Evolutionary conservation across 2,797 vertebrate species (phyloP), one percentile per base, ranked within the genome.

Genomic region (Anas bernieri): DNA sequence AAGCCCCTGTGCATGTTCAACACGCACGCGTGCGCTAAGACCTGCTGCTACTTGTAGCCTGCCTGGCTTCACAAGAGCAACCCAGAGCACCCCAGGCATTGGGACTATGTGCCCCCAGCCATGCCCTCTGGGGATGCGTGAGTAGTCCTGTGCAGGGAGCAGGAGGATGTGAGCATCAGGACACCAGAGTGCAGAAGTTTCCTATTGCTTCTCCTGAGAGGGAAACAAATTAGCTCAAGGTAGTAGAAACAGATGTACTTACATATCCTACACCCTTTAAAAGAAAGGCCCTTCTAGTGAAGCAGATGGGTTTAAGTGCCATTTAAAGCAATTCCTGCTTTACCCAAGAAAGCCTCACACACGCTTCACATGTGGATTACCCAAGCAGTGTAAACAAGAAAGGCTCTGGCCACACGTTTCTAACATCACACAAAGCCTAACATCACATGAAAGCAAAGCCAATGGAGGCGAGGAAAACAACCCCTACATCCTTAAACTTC

Each of bases 291-390:
- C 79, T 96, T 91, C 90, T 85, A 95, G 88, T 82, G 93, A 94
- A 91, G 80, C 74, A 95, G 93, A 95, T 96, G 84, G 85, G 76
- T 43, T 92, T 68, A 74, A 86, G 83, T 93, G 88, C 90, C 96
- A 94, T 93, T 97, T 97, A 96, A 96, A 95, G 91, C 74, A 66
- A 83, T 46, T 70, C 56, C 83, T 92, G 88, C 81, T 92, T 95
- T 54, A 75, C 79, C 96, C 62, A 82, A 86, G 88, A 84, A 92
- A 94, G 81, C 83, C 92, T 94, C 80, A 79, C 69, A 79, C 92
- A 87, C 96, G 68, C 61, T 84, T 90, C 79, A 73, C 76, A 86
- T 87, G 86, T 82, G 85, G 78, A 93, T 93, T 95, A 94, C 73
- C 46, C 93, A 87, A 94, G 92, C 85, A 62, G 61, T 95, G 96